phyloP scores from a whole-genome alignment of 2,113 vertebrate genomes.

The Clarias magur region DNA sequence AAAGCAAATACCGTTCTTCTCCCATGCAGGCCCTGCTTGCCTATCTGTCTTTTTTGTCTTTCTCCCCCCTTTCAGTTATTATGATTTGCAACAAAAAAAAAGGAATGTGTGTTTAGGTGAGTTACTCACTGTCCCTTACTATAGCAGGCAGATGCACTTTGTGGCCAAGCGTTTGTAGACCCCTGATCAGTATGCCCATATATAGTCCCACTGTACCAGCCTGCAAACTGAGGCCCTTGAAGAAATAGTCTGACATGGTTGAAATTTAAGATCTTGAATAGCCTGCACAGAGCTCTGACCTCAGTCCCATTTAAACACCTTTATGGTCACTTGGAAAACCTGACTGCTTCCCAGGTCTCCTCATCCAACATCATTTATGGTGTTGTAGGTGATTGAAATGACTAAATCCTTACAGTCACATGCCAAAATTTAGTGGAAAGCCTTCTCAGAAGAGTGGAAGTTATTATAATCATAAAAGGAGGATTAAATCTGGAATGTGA shows the following conservation, averaged over 20 bases:
- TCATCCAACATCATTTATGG: not conserved
- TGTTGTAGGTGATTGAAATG: not conserved
- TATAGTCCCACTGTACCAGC: not conserved
- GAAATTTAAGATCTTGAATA: not conserved
- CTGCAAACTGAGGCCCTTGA: not conserved
- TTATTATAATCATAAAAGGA: not conserved
- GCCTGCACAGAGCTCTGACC: not conserved
- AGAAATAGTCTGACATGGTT: not conserved
- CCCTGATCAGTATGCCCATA: not conserved
- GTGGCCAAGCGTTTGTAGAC: not conserved
- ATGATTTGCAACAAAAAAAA: no score
- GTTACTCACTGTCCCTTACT: not conserved
- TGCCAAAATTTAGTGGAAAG: not conserved
- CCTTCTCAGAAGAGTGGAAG: not conserved
- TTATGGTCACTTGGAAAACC: not conserved
- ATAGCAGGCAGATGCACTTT: not conserved
- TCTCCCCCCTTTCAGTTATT: no score
- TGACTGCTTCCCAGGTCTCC: not conserved
- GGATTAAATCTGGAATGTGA: not conserved
- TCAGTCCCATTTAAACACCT: not conserved
- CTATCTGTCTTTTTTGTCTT: not conserved
- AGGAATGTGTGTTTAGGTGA: not conserved
- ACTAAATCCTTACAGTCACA: not conserved
- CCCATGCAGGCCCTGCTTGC: constrained; percentile 22
- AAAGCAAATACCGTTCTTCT: constrained; percentile 61